These are phyloP conservation scores for Hydropsyche tenuis DNA, from an alignment of 1,140 invertebrate genomes.

Conservation along the genomic window DNA sequence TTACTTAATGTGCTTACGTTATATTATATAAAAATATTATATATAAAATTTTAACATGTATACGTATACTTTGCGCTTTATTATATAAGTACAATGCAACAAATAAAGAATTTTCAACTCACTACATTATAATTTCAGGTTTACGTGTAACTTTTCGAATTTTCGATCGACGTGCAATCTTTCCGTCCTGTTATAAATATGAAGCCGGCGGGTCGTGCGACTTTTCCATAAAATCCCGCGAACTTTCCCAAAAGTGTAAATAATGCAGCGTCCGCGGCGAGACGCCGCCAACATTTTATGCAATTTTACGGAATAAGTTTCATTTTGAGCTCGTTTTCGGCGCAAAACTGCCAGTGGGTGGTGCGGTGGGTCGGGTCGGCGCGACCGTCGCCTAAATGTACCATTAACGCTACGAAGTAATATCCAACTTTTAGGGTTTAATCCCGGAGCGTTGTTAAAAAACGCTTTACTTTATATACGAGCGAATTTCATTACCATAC, in stretches of 20 bases:
- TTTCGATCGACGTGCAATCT: too few relatives aligned
- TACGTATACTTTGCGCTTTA: too few relatives aligned
- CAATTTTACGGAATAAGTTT: slow-evolving; percentile 21
- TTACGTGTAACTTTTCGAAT: too few relatives aligned
- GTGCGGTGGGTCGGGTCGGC: not conserved
- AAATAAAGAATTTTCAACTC: too few relatives aligned
- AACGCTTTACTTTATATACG: slow-evolving; percentile 30
- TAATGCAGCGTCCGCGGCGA: not conserved
- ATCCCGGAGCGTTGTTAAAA: slow-evolving; percentile 33
- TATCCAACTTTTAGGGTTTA: slow-evolving; percentile 31
- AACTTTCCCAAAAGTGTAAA: slow-evolving; percentile 1
- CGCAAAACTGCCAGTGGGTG: not conserved
- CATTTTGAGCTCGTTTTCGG: slow-evolving; percentile 26
- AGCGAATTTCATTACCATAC: slow-evolving; percentile 29
- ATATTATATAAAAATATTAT: too few relatives aligned
- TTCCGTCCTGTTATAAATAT: not conserved
- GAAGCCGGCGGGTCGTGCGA: not conserved
- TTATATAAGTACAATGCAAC: too few relatives aligned
- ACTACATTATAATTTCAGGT: too few relatives aligned
- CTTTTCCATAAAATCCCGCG: too few relatives aligned
- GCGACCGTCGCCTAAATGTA: slow-evolving; percentile 26
- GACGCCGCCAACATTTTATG: not conserved
- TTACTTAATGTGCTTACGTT: too few relatives aligned
- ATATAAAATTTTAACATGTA: too few relatives aligned
- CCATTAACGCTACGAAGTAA: slow-evolving; percentile 25